Evolutionary conservation across 2,888 invertebrate species (phyloP), one percentile per base, ranked within the genome.

Genomic region (Aproaerema taeniolella): DNA sequence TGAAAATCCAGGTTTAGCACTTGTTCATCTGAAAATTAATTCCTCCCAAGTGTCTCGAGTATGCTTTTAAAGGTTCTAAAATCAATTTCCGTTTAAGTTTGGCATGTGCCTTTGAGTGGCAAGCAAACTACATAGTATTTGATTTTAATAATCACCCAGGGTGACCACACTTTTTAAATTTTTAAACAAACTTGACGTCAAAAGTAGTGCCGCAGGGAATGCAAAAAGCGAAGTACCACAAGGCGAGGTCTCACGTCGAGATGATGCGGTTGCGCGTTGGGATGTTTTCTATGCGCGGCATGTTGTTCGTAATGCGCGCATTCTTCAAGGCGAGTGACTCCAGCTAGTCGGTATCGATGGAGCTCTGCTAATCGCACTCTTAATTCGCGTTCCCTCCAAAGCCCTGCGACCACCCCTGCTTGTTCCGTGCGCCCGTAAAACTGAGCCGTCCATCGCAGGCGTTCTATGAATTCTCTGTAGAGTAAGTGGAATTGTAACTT

Each of bases 391-490:
- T 97, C 96, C 41, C 94, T 89, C 78, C 94, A 93, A 39, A 96
- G 74, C 46, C 93, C 95, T 3, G 90, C 90, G 35, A 94, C 87
- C 16, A 96, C 90, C 45, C 93, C 90, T 44, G 94, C 92, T 58
- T 96, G 94, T 71, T 97, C 97, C 40, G 92, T 89, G 16, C 93
- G 91, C 1, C 95, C 93, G 67, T 94, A 93, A 82, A 97, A 97
- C 70, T 96, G 96, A 2, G 95, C 92, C 62, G 95, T 94, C 47
- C 94, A 92, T 24, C 94, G 89, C 75, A 97, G 90, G 26, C 93
- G 92, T 50, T 97, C 97, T 29, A 92, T 90, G 62, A 97, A 92
- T 52, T 93, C 93, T 57, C 93, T 93, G 67, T 1, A 20, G 32
- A n/a, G 8, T 2, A 16, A n/a, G n/a, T n/a, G n/a, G n/a, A n/a